These are phyloP conservation scores for Folsomia manolachei DNA, from an alignment of 2,888 invertebrate genomes.

Conservation along the genomic window DNA sequence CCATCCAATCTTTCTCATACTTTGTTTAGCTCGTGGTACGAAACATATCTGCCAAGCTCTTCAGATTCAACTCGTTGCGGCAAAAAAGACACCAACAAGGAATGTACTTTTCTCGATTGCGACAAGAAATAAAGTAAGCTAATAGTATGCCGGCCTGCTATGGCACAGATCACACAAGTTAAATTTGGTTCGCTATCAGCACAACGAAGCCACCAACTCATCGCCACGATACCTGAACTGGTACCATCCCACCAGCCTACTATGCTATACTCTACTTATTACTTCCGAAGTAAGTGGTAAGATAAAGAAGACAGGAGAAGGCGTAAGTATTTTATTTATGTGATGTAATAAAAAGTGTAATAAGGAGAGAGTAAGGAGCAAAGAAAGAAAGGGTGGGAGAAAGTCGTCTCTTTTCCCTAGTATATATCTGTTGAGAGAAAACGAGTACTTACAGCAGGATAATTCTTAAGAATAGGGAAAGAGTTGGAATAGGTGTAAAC, in stretches of 20 bases:
- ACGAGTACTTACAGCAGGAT: constrained; percentile 48
- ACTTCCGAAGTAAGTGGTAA: background rate
- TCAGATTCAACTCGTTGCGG: too few species aligned
- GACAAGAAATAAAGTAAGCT: background rate
- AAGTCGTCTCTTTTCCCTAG: background rate
- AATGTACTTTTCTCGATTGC: background rate
- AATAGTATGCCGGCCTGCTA: background rate
- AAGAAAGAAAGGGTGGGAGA: background rate
- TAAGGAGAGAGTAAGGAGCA: constrained; percentile 6
- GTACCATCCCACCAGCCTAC: background rate
- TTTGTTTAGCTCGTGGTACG: too few species aligned
- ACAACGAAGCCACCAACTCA: background rate
- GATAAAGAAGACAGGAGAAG: background rate
- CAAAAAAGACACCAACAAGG: too few species aligned
- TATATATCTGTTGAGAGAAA: background rate
- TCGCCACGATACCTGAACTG: background rate
- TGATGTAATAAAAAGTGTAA: constrained; percentile 32
- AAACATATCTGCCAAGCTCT: too few species aligned
- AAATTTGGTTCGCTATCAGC: background rate
- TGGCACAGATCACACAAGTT: background rate
- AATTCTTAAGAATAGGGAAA: constrained; percentile 49
- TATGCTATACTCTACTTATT: too few species aligned
- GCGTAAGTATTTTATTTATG: constrained; percentile 38
- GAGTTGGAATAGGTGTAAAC: constrained; percentile 50
- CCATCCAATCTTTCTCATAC: too few species aligned